These are phyloP conservation scores for Limnephilus rhombicus DNA, from an alignment of 2,888 invertebrate genomes.

Conservation along the genomic window DNA sequence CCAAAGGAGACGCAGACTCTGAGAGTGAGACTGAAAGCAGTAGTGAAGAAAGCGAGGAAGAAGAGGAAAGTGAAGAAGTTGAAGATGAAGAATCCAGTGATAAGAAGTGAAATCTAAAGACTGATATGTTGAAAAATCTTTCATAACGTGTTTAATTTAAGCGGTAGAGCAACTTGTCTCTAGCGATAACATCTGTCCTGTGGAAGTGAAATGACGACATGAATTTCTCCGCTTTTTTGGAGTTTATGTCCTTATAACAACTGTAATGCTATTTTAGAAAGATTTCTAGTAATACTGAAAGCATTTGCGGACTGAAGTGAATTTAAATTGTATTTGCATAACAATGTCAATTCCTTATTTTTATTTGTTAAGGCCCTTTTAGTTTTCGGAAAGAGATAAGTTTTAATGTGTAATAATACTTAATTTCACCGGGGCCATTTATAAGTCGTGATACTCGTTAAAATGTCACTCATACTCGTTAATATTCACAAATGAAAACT, in stretches of 20 bases:
- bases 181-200: background rate
- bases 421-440: background rate
- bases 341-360: background rate
- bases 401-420: background rate
- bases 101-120: slow-evolving; percentile 30
- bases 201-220: background rate
- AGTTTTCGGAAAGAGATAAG: background rate
- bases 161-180: background rate
- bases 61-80: slow-evolving; percentile 30
- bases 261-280: background rate
- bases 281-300: background rate
- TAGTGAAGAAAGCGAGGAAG: slow-evolving; percentile 67
- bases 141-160: background rate
- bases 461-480: no score
- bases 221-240: background rate
- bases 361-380: background rate
- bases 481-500: background rate
- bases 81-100: slow-evolving; percentile 41
- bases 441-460: background rate
- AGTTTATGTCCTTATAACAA: background rate
- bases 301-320: background rate
- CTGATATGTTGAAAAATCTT: background rate
- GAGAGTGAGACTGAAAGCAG: slow-evolving; percentile 72
- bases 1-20: slow-evolving; percentile 71
- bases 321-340: background rate